Base-by-base conservation (phyloP, 2,888 invertebrate genomes). In the Netelia melanura region DNA sequence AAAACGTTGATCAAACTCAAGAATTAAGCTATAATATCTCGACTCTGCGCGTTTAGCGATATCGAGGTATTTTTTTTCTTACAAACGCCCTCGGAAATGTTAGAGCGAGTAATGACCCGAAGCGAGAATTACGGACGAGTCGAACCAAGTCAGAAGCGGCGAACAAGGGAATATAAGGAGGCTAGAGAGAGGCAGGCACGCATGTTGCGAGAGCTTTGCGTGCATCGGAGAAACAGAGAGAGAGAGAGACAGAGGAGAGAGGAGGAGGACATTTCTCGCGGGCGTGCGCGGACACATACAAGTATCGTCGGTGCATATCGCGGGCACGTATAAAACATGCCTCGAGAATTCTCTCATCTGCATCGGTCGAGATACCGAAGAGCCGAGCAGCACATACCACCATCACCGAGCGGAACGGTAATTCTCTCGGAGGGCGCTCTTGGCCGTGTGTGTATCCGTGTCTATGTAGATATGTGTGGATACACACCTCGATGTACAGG, bases 131-230 rank as follows among this genome's bases (percentile, higher is more conserved):
- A 67, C 61, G 71, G 64, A 71, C 65, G 52, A 81, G 61, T 14
- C 30, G 38, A 38, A 14, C 11, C 10, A 71, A 23, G 65, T 64
- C 44, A 25, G 72, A 70, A 48, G 80, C 54, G 68, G 70, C 77
- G 83, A 68, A 84, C 79, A 70, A 81, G 62, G 61, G 67, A 74
- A 61, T 75, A 74, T 76, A 84, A 56, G 83, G 87, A 85, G 72
- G 82, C 71, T 25, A 80, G 65, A 9, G 43, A 79, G 85, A 80
- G 87, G 83, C 90, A 87, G 85, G 76, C 80, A 84, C 78, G 82
- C 62, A 78, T 54, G 38, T 56, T 54, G 65, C 38, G 38, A 38
- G 38, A 54, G 58, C 43, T 65, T 61, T 6, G 58, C 58, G 58
- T 30, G 72, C 17, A 54, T 38, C 17, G 23, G 72, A 61, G 61